A percentile compares a stretch with the other conserved stretches of the same genome.
These are phyloP conservation scores for Agrochola circellaris DNA, from an alignment of 2,888 invertebrate genomes.

Conservation along the genomic window DNA sequence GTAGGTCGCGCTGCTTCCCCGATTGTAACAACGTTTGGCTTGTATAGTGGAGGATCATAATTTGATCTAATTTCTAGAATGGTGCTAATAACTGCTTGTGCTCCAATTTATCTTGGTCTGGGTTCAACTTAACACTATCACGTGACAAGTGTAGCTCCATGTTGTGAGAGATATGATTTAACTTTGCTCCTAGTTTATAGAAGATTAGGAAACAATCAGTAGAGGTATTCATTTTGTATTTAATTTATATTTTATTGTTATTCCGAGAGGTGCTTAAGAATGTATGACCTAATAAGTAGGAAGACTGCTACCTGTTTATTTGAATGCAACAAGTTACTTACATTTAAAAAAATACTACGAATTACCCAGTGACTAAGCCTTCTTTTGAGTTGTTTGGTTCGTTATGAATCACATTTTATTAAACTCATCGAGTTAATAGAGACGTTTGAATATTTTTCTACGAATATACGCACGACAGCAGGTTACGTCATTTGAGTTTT, in stretches of 20 bases:
- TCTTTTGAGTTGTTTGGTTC: constrained; percentile 17
- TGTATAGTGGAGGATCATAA: not conserved
- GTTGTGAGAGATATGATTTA: not conserved
- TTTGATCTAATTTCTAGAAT: constrained; percentile 5
- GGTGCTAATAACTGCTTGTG: constrained; percentile 4
- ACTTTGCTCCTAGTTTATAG: not conserved
- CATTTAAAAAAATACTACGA: constrained; percentile 9
- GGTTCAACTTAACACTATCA: constrained; percentile 9
- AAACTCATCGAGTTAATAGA: constrained; percentile 30
- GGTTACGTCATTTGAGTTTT: constrained; percentile 38
- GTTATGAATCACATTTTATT: constrained; percentile 50
- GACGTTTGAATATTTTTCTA: constrained; percentile 33
- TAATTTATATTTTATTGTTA: too few relatives aligned
- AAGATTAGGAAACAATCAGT: not conserved
- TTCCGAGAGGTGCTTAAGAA: not conserved
- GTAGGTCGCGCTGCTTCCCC: constrained; percentile 19
- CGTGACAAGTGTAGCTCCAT: not conserved
- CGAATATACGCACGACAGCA: constrained; percentile 7
- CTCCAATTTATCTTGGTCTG: not conserved
- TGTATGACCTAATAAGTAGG: not conserved
- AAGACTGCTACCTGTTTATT: not conserved
- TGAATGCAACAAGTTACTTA: not conserved
- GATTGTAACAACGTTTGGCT: constrained; percentile 6
- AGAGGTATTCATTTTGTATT: not conserved
- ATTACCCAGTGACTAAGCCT: constrained; percentile 34